phyloP scores from a whole-genome alignment of 2,888 invertebrate species.

The Metacarcinus magister region DNA sequence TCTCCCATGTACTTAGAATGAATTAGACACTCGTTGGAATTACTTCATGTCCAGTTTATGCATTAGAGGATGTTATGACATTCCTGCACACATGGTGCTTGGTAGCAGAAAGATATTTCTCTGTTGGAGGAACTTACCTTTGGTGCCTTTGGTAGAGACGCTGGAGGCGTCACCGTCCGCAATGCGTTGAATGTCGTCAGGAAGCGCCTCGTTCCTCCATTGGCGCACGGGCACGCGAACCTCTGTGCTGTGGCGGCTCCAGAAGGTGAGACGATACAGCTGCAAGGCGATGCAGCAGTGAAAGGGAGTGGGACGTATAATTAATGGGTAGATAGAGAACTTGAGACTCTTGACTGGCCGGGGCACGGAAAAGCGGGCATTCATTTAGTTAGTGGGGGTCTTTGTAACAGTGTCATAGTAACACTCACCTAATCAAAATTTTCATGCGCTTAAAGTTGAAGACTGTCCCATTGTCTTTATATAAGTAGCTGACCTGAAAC shows the following conservation, averaged over 20 bases:
- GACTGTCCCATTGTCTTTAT: not conserved
- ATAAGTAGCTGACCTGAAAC: not conserved
- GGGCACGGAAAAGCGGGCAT: no score
- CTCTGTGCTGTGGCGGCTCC: constrained; percentile 78
- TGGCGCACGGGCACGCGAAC: constrained; percentile 74
- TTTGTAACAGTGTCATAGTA: not conserved
- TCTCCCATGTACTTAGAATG: no score
- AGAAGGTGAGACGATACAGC: constrained; percentile 81
- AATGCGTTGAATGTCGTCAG: constrained; percentile 31
- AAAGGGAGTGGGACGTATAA: not conserved
- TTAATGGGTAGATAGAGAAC: not conserved
- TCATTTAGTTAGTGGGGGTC: not conserved
- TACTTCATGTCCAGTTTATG: not conserved
- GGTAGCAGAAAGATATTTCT: not conserved
- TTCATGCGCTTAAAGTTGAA: not conserved
- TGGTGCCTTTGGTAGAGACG: not conserved
- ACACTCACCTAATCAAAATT: not conserved
- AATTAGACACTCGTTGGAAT: not conserved
- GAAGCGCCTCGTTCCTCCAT: constrained; percentile 71
- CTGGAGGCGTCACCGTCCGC: not conserved
- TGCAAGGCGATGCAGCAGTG: constrained; percentile 47
- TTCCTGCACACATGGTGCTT: not conserved
- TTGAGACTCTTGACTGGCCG: not conserved
- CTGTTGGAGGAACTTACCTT: not conserved
- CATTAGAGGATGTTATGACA: not conserved